phyloP scores from a whole-genome alignment of 1,140 invertebrate genomes.

The Dufourea novaeangliae region DNA sequence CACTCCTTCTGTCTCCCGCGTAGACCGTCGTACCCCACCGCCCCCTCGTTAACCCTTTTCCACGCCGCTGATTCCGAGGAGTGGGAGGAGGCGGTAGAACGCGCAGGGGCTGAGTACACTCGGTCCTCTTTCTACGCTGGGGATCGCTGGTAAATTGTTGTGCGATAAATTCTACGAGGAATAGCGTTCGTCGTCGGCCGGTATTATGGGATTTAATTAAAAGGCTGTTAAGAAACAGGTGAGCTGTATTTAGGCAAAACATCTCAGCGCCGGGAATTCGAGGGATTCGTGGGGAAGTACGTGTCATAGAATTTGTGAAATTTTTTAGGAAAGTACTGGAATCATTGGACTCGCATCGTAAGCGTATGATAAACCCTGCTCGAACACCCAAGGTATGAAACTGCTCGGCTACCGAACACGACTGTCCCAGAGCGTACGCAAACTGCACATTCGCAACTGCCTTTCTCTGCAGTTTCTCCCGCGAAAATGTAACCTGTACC shows the following conservation, averaged over 20 bases:
- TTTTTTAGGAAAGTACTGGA: no score
- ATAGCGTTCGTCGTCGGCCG: background rate
- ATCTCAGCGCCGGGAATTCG: background rate
- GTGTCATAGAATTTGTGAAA: no score
- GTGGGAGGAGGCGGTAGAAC: background rate
- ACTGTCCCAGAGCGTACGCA: no score
- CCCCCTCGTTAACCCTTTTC: slow-evolving; percentile 34
- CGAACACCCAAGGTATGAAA: no score
- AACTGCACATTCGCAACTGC: no score
- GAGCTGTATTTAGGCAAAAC: background rate
- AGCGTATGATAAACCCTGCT: no score
- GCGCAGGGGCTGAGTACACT: background rate
- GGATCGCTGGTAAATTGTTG: background rate
- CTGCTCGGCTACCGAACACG: no score
- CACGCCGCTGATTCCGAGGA: background rate
- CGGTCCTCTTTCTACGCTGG: background rate
- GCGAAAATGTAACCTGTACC: no score
- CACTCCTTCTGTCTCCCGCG: background rate
- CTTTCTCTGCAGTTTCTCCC: no score
- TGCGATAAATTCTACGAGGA: background rate
- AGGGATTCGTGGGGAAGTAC: no score
- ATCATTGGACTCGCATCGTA: no score
- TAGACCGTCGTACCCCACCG: background rate
- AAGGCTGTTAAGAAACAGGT: background rate
- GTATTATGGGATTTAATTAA: background rate